These are phyloP conservation scores for Hyalella azteca DNA, from an alignment of 2,888 invertebrate genomes.

Conservation along the genomic window DNA sequence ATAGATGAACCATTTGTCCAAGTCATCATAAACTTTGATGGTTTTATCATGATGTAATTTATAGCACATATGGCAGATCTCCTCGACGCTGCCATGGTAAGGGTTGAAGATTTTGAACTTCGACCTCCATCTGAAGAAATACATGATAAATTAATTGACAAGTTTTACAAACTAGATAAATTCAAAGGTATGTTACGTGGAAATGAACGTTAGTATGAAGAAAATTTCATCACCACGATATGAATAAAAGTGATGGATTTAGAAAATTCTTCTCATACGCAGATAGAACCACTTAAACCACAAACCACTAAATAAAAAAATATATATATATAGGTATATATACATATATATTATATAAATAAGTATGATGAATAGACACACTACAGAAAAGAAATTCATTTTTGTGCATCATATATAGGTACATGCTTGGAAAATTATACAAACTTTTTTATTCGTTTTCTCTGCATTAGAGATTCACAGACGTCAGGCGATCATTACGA, in stretches of 20 bases:
- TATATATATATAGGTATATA: background rate
- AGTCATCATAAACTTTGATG: conserved; percentile 39
- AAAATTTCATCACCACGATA: background rate
- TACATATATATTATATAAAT: too few species aligned
- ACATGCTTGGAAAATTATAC: too few species aligned
- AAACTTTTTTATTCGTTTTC: too few species aligned
- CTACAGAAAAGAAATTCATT: too few species aligned
- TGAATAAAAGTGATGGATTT: background rate
- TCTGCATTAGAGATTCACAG: too few species aligned
- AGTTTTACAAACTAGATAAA: background rate
- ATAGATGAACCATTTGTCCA: conserved; percentile 48
- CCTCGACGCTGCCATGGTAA: background rate
- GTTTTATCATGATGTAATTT: conserved; percentile 45
- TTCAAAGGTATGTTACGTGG: background rate
- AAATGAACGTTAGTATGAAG: background rate
- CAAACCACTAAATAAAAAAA: background rate
- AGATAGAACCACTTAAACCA: background rate
- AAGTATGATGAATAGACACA: too few species aligned
- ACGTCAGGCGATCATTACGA: background rate
- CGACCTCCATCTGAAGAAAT: conserved; percentile 11
- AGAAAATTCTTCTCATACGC: background rate
- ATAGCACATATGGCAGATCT: conserved; percentile 41
- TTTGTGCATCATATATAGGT: too few species aligned
- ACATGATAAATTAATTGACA: background rate
- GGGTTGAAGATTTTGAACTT: background rate